These are phyloP conservation scores for Gymnodraco acuticeps DNA, from an alignment of 2,797 vertebrate species.

Conservation along the genomic window DNA sequence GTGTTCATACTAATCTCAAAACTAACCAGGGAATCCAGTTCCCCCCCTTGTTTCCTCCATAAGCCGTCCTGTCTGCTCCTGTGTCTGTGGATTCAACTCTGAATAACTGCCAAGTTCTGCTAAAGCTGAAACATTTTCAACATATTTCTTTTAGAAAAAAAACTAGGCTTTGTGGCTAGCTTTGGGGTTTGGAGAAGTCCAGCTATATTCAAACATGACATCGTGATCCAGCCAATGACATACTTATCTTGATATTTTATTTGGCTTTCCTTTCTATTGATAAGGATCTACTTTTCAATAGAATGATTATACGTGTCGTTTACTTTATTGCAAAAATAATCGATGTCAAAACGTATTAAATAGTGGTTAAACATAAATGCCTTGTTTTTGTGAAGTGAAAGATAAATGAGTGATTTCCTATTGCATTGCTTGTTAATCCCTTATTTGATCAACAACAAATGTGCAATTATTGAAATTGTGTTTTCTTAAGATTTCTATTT, in stretches of 20 bases:
- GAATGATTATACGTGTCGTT: background rate
- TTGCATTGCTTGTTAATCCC: background rate
- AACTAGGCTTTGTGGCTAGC: background rate
- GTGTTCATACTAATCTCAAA: conserved; percentile 9
- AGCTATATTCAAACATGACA: conserved; percentile 4
- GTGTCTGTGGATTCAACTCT: conserved; percentile 8
- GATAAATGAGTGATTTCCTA: background rate
- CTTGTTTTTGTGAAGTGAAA: background rate
- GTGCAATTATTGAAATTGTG: background rate
- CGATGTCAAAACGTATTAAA: background rate
- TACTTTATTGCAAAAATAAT: background rate
- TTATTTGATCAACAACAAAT: background rate
- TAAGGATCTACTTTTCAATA: background rate
- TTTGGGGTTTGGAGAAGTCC: conserved; percentile 6
- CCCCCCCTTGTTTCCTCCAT: background rate
- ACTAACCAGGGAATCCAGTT: conserved; percentile 45
- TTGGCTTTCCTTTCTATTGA: background rate
- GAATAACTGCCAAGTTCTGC: background rate
- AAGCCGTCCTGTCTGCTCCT: background rate
- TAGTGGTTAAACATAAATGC: background rate
- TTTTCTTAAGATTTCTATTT: too few relatives aligned
- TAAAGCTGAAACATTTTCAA: conserved; percentile 1
- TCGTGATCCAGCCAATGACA: background rate
- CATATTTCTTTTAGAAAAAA: conserved; percentile 12
- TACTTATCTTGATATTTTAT: conserved; percentile 1